Conservation (phyloP, 2,113 vertebrate species). For the Petrocephalus microphthalmus region DNA sequence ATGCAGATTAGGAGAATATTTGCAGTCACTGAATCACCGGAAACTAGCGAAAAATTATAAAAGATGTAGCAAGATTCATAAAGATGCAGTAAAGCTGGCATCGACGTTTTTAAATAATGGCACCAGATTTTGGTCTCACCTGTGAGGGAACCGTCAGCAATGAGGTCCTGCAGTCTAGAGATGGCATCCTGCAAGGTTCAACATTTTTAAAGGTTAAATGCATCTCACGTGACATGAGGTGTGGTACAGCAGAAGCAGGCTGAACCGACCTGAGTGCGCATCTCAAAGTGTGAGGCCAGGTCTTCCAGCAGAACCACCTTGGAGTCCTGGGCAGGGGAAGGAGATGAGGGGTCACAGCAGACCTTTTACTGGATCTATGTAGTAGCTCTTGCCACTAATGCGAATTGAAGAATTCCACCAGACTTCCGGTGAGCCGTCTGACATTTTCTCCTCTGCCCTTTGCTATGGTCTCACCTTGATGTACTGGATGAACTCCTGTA, state of each 20-base stretch:
- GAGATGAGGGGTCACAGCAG: neutral
- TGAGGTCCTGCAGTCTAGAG: constrained; percentile 80
- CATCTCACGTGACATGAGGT: neutral
- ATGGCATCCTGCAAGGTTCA: constrained; percentile 74
- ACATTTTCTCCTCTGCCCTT: neutral
- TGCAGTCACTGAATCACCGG: neutral
- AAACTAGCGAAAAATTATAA: neutral
- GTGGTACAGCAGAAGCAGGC: neutral
- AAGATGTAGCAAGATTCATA: neutral
- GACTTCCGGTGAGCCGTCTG: neutral
- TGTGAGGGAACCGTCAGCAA: constrained; percentile 84
- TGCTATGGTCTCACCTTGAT: constrained; percentile 71
- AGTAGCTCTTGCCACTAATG: neutral
- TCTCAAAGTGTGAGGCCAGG: constrained; percentile 81
- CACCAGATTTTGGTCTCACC: constrained; percentile 54
- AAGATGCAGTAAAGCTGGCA: neutral
- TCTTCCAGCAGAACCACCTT: constrained; percentile 95
- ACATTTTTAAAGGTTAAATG: neutral
- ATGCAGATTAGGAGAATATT: neutral
- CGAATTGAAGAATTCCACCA: neutral
- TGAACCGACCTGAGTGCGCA: constrained; percentile 79
- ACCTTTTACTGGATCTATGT: neutral
- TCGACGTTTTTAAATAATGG: neutral
- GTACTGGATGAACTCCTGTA: constrained; percentile 81
- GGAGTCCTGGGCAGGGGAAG: constrained; percentile 58